A percentile compares a stretch with the other conserved stretches of the same genome.
phyloP scores from a whole-genome alignment of 2,113 vertebrate genomes.

The Pristiophorus japonicus region DNA sequence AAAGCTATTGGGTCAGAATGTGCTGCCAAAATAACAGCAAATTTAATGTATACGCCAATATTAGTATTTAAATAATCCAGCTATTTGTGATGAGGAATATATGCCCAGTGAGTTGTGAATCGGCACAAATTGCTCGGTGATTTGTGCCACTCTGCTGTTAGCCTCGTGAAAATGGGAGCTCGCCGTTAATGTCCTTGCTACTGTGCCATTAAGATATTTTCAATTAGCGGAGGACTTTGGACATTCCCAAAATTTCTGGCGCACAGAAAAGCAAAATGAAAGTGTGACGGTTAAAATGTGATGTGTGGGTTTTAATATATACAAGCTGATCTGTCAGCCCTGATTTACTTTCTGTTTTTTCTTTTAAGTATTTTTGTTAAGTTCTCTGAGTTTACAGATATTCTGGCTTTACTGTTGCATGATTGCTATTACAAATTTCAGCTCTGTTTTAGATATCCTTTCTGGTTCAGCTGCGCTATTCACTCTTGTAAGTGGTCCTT shows the following conservation, averaged over 20 bases:
- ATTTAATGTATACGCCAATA: neutral
- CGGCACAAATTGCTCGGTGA: neutral
- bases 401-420: neutral
- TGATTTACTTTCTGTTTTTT: too few relatives aligned
- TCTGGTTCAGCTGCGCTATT: neutral
- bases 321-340: too few relatives aligned
- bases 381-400: too few relatives aligned
- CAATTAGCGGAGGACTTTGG: neutral
- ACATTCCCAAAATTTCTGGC: neutral
- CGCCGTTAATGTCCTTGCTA: too few relatives aligned
- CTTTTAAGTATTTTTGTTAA: too few relatives aligned
- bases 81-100: neutral
- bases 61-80: too few relatives aligned
- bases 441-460: neutral
- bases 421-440: neutral
- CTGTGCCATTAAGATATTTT: neutral
- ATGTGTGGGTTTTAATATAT: neutral
- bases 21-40: neutral
- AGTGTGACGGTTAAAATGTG: neutral
- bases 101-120: neutral
- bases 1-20: neutral
- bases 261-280: neutral
- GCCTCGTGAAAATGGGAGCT: neutral
- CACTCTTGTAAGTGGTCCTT: neutral
- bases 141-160: neutral